A percentile compares a stretch with the other conserved stretches of the same genome.
These are phyloP conservation scores for Volucella inanis DNA, from an alignment of 2,888 invertebrate genomes.

Conservation along the genomic window DNA sequence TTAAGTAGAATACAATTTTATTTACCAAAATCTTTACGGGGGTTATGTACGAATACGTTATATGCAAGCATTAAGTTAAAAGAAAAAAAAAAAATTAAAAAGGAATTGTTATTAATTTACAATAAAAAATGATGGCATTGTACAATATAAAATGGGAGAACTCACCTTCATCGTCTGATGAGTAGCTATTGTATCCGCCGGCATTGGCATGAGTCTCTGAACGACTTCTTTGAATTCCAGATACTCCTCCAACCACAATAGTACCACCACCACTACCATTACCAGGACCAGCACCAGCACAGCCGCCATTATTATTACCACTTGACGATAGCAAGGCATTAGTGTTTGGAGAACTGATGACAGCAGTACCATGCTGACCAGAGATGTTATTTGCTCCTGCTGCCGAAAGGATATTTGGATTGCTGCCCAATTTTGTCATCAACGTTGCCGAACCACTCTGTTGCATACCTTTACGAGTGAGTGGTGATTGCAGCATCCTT, in stretches of 20 bases:
- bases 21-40: conserved; percentile 71
- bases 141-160: conserved; percentile 70
- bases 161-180: conserved; percentile 96
- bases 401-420: conserved; percentile 81
- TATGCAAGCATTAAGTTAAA: conserved; percentile 59
- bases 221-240: conserved; percentile 82
- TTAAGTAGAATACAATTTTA: conserved; percentile 47
- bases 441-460: conserved; percentile 84
- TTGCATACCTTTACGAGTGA: conserved; percentile 90
- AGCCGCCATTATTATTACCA: no score
- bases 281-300: not conserved
- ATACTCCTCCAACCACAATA: conserved; percentile 75
- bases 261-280: conserved; percentile 35
- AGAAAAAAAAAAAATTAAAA: conserved; percentile 35
- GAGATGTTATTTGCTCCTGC: conserved; percentile 79
- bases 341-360: conserved; percentile 27
- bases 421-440: conserved; percentile 82
- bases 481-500: conserved; percentile 94
- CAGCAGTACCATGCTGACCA: conserved; percentile 55
- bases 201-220: conserved; percentile 84
- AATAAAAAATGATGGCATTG: not conserved
- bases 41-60: conserved; percentile 56
- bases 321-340: conserved; percentile 12
- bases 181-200: conserved; percentile 90
- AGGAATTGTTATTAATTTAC: conserved; percentile 46